Evolutionary conservation across 1,140 invertebrate species (phyloP), one percentile per base, ranked within the genome.

Genomic region (Drosophila sulfurigaster): DNA sequence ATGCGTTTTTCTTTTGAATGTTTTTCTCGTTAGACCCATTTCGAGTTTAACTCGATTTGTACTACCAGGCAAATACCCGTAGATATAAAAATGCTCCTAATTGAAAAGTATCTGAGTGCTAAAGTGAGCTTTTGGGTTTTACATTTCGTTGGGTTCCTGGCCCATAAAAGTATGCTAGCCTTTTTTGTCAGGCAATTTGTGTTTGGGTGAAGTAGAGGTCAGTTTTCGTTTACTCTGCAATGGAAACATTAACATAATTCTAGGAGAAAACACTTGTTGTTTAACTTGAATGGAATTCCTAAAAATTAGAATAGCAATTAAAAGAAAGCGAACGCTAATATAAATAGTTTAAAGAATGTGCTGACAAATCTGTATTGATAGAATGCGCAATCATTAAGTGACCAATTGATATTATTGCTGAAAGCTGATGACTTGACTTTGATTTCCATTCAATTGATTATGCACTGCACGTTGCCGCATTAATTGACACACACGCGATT

Each of bases 401-500:
- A 60, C 62, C 72, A 71, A 28, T 69, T 62, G 38, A 54, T 25
- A 48, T 64, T 51, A 62, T 62, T 15, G 35, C 46, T 48, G 49
- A 28, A 51, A 49, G 28, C 41, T 25, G 43, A 13, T 72, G 63
- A 52, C 49, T 60, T 74, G 28, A 58, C 63, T 65, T 64, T 48
- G 75, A 79, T 78, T 70, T 71, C 25, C 28, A 16, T 62, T 49
- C 30, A 10, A 2, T 32, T 77, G 71, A 73, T 56, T 82, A 89
- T 89, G 85, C 85, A 38, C 58, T 71, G 82, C 81, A 89, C 78
- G 85, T 85, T 66, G 69, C 35, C 72, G 52, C 85, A 79, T 90
- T 89, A 89, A 89, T 85, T 89, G 83, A 57, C 58, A 68, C 64
- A 74, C 77, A 85, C 78, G 80, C 71, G 73, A 83, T 79, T 81